phyloP scores from a whole-genome alignment of 92 coral and sea anemone species.

The Palythoa grandis region DNA sequence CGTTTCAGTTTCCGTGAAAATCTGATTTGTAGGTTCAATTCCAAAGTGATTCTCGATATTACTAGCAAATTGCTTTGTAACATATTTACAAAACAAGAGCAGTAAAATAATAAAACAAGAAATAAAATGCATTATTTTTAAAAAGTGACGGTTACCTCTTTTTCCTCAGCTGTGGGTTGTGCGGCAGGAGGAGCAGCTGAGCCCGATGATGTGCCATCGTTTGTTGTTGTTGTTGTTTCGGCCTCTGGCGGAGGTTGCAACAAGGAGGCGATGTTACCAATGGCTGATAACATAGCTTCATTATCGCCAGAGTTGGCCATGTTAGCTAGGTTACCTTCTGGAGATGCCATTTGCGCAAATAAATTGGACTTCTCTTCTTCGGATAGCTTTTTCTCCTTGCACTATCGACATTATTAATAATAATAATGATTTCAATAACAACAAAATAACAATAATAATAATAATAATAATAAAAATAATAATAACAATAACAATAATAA shows the following conservation, averaged over 20 bases:
- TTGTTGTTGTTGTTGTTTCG: neutral
- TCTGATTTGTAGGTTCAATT: no score
- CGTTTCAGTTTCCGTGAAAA: no score
- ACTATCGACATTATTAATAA: neutral
- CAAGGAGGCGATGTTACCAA: constrained; percentile 28
- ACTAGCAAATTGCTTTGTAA: no score
- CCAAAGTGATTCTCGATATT: no score
- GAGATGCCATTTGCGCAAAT: constrained; percentile 18
- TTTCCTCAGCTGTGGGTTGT: constrained; percentile 24
- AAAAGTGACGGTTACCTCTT: constrained; percentile 2
- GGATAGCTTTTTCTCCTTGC: constrained; percentile 30
- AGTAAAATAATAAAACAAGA: no score
- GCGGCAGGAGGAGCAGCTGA: neutral
- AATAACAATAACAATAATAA: neutral
- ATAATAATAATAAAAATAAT: neutral
- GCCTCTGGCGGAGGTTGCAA: neutral
- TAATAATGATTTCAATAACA: neutral
- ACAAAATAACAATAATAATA: neutral
- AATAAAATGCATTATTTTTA: no score
- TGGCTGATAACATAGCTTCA: constrained; percentile 20
- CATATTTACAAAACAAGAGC: no score
- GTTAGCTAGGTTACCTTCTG: constrained; percentile 14
- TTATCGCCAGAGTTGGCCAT: constrained; percentile 32
- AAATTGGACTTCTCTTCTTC: constrained; percentile 3
- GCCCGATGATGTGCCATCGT: neutral